Evolutionary conservation across 2,888 invertebrate species (phyloP).

Genomic region (Tiphia femorata): DNA sequence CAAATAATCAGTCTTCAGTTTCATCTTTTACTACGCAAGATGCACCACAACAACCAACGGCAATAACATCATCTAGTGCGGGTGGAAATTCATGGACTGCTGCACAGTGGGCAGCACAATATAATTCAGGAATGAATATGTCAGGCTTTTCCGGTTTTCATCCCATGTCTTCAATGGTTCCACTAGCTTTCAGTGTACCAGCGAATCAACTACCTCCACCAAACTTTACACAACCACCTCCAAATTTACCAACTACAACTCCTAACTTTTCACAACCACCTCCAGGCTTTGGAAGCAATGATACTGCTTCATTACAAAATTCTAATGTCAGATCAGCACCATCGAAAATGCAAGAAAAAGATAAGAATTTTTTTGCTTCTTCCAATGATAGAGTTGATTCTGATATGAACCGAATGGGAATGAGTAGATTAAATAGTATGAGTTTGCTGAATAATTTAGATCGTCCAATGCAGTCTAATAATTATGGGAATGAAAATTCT

Average conservation of each 20-base stretch:
- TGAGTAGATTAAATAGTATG: too few relatives aligned
- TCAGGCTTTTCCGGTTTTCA: constrained; percentile 35
- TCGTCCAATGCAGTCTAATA: too few relatives aligned
- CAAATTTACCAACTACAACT: constrained; percentile 35
- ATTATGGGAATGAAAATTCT: constrained; percentile 6
- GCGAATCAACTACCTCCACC: constrained; percentile 37
- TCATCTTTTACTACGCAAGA: constrained; percentile 22
- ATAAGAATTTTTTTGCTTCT: constrained; percentile 8
- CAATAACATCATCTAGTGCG: constrained; percentile 49
- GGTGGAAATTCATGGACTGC: constrained; percentile 56
- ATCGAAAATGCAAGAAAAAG: constrained; percentile 24
- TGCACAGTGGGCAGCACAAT: constrained; percentile 62
- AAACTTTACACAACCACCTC: constrained; percentile 53
- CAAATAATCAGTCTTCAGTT: constrained; percentile 20
- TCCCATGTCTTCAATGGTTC: constrained; percentile 34
- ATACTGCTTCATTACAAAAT: constrained; percentile 21
- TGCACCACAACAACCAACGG: constrained; percentile 11
- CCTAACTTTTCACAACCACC: constrained; percentile 54
- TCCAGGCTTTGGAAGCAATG: constrained; percentile 31
- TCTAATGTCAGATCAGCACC: constrained; percentile 10
- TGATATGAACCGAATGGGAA: constrained; percentile 21
- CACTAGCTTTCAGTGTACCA: constrained; percentile 24
- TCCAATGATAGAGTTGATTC: constrained; percentile 17
- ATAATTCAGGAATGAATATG: constrained; percentile 52
- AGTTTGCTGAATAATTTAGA: too few relatives aligned